A percentile compares a stretch with the other conserved stretches of the same genome.
These are phyloP conservation scores for Sipha flava DNA, from an alignment of 1,140 invertebrate genomes.

Conservation along the genomic window DNA sequence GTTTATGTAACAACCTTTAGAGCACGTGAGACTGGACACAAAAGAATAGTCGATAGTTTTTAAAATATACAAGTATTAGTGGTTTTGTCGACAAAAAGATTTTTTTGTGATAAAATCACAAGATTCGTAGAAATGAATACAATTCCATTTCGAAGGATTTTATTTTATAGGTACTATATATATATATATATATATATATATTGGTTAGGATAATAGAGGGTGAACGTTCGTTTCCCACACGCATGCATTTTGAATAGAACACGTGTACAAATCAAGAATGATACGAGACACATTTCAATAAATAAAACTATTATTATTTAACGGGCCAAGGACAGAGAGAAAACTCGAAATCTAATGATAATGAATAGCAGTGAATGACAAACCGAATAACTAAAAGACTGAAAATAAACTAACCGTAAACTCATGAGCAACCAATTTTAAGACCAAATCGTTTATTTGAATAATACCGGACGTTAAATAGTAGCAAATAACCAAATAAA, in stretches of 20 bases:
- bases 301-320: neutral
- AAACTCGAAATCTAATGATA: neutral
- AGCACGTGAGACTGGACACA: neutral
- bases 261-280: neutral
- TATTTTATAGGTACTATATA: neutral
- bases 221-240: neutral
- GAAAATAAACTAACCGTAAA: neutral
- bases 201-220: neutral
- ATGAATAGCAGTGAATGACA: neutral
- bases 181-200: too few relatives aligned
- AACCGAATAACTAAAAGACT: neutral
- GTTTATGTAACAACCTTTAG: too few relatives aligned
- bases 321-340: neutral
- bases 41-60: neutral
- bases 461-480: too few relatives aligned
- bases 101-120: neutral
- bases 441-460: neutral
- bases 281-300: neutral
- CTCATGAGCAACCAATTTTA: neutral
- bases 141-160: neutral
- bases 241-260: neutral
- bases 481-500: too few relatives aligned
- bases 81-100: neutral
- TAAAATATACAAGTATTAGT: neutral
- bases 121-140: neutral